A percentile compares a stretch with the other conserved stretches of the same genome.
Conservation (phyloP, 2,113 vertebrate genomes). For the Semicossyphus pulcher region DNA sequence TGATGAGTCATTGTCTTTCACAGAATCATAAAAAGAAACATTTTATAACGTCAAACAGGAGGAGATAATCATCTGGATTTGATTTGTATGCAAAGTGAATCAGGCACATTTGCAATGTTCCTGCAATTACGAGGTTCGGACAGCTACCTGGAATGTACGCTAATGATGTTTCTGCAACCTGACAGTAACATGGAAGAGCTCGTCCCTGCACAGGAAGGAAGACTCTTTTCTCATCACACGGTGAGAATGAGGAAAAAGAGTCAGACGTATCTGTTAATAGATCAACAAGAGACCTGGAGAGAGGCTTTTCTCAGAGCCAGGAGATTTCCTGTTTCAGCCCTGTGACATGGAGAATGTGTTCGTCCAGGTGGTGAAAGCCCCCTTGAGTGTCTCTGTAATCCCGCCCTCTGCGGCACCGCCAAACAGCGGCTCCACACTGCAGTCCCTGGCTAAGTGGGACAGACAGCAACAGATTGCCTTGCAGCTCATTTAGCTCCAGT, state of each 20-base stretch:
- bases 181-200: conserved; percentile 13
- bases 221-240: conserved; percentile 31
- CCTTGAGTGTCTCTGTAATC: conserved; percentile 48
- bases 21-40: conserved; percentile 45
- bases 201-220: conserved; percentile 5
- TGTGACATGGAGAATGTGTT: conserved; percentile 25
- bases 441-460: conserved; percentile 68
- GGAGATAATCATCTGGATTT: conserved; percentile 37
- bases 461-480: conserved; percentile 77
- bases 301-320: background rate
- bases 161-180: conserved; percentile 36
- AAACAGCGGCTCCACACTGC: conserved; percentile 37
- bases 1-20: conserved; percentile 62
- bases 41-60: conserved; percentile 40
- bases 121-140: conserved; percentile 12
- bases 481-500: conserved; percentile 68
- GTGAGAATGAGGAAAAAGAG: conserved; percentile 6
- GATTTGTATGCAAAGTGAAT: conserved; percentile 40
- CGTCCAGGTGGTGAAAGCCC: conserved; percentile 21
- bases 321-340: conserved; percentile 33
- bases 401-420: conserved; percentile 26
- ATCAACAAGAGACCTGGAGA: background rate
- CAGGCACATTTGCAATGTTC: conserved; percentile 1
- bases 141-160: conserved; percentile 37
- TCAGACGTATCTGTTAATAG: conserved; percentile 18